Evolutionary conservation across 2,113 vertebrate species (phyloP).

Genomic region (Coracopsis vasa): DNA sequence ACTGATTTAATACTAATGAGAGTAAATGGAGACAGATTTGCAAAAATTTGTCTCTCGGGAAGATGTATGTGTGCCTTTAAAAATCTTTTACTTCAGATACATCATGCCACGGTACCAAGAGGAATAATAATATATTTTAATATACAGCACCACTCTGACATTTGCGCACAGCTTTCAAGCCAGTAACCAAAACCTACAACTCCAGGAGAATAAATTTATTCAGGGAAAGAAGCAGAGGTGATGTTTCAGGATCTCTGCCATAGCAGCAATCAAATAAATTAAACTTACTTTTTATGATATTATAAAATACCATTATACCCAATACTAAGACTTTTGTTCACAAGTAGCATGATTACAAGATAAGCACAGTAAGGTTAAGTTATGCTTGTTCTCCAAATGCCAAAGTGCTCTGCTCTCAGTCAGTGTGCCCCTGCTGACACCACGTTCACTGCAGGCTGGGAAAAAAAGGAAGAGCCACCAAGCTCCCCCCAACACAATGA

Average conservation of each 20-base stretch:
- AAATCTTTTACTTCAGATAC: conserved; percentile 32
- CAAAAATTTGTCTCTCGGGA: conserved; percentile 52
- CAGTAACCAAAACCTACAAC: neutral
- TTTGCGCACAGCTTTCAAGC: neutral
- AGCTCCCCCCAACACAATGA: accelerated
- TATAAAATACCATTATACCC: neutral
- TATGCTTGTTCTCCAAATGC: neutral
- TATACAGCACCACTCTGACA: neutral
- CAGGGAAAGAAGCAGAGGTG: neutral
- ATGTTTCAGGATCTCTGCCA: neutral
- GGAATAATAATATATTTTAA: neutral
- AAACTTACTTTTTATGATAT: neutral
- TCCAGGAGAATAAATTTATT: neutral
- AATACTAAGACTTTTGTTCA: neutral
- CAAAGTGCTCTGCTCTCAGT: neutral
- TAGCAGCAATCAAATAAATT: neutral
- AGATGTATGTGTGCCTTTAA: conserved; percentile 15
- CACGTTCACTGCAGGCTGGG: accelerated
- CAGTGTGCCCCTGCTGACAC: too few species aligned
- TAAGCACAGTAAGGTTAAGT: neutral
- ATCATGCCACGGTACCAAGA: neutral
- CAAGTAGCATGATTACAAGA: neutral
- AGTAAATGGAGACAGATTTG: conserved; percentile 64
- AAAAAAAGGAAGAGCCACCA: neutral
- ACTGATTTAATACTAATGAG: conserved; percentile 62